Base-by-base conservation (phyloP, 2,113 vertebrate genomes). In the Pelobates fuscus region DNA sequence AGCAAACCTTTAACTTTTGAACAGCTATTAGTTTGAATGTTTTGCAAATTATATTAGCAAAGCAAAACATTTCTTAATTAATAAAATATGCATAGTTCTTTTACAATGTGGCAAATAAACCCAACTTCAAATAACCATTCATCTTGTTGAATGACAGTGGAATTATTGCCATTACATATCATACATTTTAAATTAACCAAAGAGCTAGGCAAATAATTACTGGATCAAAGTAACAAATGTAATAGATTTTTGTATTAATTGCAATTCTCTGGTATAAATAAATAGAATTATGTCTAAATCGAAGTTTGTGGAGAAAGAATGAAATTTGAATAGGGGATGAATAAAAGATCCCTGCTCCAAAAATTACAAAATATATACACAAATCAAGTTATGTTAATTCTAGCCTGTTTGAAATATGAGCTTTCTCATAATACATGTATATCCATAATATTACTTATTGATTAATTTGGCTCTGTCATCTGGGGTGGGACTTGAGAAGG, bases 211-310 rank as follows among this genome's bases (percentile, higher is more conserved):
- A 55, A 73, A 65, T 65, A 64, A 73, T 73, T 65, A 65, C 46
- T 32, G 61, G 46, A 64, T 65, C 46, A 64, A 65, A 55, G 29
- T 64, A 32, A 55, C 46, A 54, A 32, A 20, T 73, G 43, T 55
- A 65, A 73, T 54, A 71, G 69, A 24, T 61, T 71, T 61, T 71
- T 23, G 25, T 60, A 60, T 71, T 71, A 60, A 71, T 71, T 60
- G 43, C 18, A 14, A 71, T 21, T 43, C 14, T 61, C 55, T 29
- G 37, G 44, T 17, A 49, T 49, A 18, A 17, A 3, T 17, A 18
- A 49, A 15, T 49, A 49, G 10, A 49, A 49, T 49, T 49, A 17
- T 17, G 5, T 49, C 44, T 49, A 49, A 8, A 37, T 37, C 10
- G 32, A 10, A 37, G 5, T 37, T 37, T 5, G 32, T 10, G 10